Evolutionary conservation across 2,797 vertebrate genomes (phyloP), one percentile per base, ranked within the genome.

Genomic region (Mus minutoides): DNA sequence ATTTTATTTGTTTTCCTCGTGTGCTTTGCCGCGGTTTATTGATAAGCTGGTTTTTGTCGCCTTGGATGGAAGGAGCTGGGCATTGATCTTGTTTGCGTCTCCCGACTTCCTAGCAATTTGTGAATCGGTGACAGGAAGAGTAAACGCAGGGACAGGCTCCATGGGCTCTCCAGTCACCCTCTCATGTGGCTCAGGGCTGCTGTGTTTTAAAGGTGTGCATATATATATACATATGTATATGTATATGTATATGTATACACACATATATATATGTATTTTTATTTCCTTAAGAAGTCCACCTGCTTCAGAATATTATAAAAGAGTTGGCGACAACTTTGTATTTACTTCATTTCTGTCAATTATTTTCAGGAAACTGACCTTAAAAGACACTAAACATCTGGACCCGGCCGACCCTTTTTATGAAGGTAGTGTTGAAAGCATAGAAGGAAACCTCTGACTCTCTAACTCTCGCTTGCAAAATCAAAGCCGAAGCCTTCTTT

Each of bases 71-170:
- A 96, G 97, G 96, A 96, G 94, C 40, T 85, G 94, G 64, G 49
- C 52, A 98, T 98, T 97, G 97, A 95, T 97, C 89, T 94, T 34
- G 75, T 97, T 96, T 95, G 86, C 95, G n/a, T 97, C 96, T 21
- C 0, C 0, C 0, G 1, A 76, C 77, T 96, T 94, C 29, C 21
- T 95, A 94, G 94, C 97, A 98, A 98, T 98, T 97, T 98, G 97
- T 79, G 91, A 88, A 91, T 90, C 73, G 77, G 77, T 93, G 92
- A 62, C 79, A 92, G 85, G 90, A 98, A 98, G 94, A 97, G 91
- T 92, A 98, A 98, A 96, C 93, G 92, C 95, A 26, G 92, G 96
- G 96, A 91, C 76, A 88, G 24, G 94, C 73, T 89, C 92, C 96
- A 96, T 88, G 90, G 96, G 76, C 64, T 96, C 76, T 98, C 95